phyloP scores from a whole-genome alignment of 2,113 vertebrate genomes.

The Amphiprion percula region DNA sequence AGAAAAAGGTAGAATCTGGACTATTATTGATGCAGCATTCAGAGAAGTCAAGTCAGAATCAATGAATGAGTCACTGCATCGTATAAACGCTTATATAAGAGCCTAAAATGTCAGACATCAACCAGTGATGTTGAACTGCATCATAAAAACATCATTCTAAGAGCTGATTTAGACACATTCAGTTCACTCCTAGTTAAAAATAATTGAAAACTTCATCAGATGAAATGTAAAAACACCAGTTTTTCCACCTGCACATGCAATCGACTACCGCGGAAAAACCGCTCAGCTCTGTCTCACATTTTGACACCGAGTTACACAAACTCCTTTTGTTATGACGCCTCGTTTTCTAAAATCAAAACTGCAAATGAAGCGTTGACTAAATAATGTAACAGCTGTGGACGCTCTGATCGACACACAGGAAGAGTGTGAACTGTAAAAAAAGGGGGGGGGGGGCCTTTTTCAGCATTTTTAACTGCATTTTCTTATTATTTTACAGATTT shows the following conservation, averaged over 20 bases:
- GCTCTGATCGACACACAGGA: not conserved
- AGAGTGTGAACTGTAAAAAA: no score
- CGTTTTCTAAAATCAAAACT: slow-evolving; percentile 14
- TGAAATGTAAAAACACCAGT: no score
- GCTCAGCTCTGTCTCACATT: slow-evolving; percentile 12
- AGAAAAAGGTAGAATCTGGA: slow-evolving; percentile 3
- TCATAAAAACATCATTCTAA: no score
- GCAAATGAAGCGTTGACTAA: slow-evolving; percentile 36
- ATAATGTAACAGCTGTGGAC: not conserved
- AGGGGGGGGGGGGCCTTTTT: no score
- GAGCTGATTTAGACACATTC: no score
- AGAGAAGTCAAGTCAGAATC: slow-evolving; percentile 21
- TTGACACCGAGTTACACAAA: slow-evolving; percentile 6
- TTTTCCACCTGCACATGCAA: not conserved
- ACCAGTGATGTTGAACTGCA: not conserved
- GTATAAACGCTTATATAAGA: not conserved
- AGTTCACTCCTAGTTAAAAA: no score
- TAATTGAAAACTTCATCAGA: no score
- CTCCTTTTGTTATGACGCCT: slow-evolving; percentile 25
- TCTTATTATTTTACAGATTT: no score
- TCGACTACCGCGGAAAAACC: not conserved
- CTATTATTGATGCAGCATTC: slow-evolving; percentile 47
- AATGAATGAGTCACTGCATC: slow-evolving; percentile 30
- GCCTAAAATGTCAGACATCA: slow-evolving; percentile 3
- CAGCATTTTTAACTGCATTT: no score